Evolutionary conservation across 2,113 vertebrate species (phyloP), one percentile per base, ranked within the genome.

Genomic region (Diphyllodes magnificus): DNA sequence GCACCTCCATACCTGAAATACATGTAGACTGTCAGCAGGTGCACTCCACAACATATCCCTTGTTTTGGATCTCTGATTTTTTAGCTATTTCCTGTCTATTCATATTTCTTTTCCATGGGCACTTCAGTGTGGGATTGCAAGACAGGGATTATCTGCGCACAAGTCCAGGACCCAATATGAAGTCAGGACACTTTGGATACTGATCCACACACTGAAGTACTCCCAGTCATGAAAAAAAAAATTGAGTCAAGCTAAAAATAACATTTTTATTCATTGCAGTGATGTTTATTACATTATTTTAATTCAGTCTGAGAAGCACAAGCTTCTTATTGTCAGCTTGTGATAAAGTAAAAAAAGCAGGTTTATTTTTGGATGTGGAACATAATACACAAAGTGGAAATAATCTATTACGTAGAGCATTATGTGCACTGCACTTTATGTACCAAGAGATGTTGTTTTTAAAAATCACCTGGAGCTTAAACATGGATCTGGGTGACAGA

Each of bases 331-430:
- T 61, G 61, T 60, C 79, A 87, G n/a, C 31, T 65, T 35, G 33
- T 4, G 7, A 11, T 37, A 51, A 31, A 33, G 13, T 24, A 49
- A 49, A 78, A 85, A 57, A 42, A n/a, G 6, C 7, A 73, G 35
- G 33, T 73, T 81, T 91, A 80, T 66, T 91, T 91, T 68, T 73
- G 54, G 45, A 78, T 45, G 18, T 50, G 18, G 59, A 78, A 57
- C 72, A 47, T 30, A 31, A 54, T 1, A n/a, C 54, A 70, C n/a
- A 39, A 60, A 7, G 24, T 1, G 11, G 15, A 78, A 71, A 15
- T 5, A 35, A 69, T 8, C 17, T 27, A 28, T 1, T 8, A 40
- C 3, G 45, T 4, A 35, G 56, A 70, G 45, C 60, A 57, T 65
- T 24, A 56, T 10, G n/a, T 4, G 27, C 37, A 8, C 9, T 9